Base-by-base conservation (phyloP, 2,113 vertebrate species). In the Poecilia latipinna region DNA sequence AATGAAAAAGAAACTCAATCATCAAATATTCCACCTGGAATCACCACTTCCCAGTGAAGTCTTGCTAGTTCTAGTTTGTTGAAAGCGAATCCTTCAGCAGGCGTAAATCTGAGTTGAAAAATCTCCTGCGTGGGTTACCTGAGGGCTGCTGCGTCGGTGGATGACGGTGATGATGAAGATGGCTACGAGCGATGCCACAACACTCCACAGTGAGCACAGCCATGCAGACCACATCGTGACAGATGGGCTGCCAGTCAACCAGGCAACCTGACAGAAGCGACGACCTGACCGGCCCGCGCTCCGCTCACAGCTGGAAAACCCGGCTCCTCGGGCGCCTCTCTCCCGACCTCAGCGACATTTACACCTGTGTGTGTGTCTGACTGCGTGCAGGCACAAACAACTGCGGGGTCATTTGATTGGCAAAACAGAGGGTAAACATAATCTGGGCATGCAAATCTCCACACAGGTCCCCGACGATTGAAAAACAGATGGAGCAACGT, bases 391-490 rank as follows among this genome's bases (percentile, higher is more conserved):
- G 72, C 44, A 61, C 70, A 80, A 86, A 80, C 81, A 79, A 88
- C 86, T 74, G 72, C 37, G 64, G 54, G 22, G 28, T 83, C 60
- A 93, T 93, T 93, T 93, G 92, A 82, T 88, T 91, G 69, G 74
- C 90, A 93, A 93, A 93, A 70, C 77, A 80, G 85, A 24, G 65
- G 77, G 78, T 70, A 85, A 85, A 81, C 86, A 89, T 17, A 79
- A 90, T 91, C 73, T 82, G 75, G 75, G 35, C 77, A 93, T 90
- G 92, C 91, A 93, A 93, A 93, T 89, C 28, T 33, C 35, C n/a
- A 33, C 75, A 28, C 8, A 39, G 69, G 72, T 74, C 67, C 67
- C 72, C 24, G 81, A 61, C 78, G 57, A 71, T 51, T 65, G 31
- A 75, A 51, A 74, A 61, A 69, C 19, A 69, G 65, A 82, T 1